These are phyloP conservation scores for Octopus bimaculoides DNA, from an alignment of 1,140 invertebrate genomes.

Conservation along the genomic window DNA sequence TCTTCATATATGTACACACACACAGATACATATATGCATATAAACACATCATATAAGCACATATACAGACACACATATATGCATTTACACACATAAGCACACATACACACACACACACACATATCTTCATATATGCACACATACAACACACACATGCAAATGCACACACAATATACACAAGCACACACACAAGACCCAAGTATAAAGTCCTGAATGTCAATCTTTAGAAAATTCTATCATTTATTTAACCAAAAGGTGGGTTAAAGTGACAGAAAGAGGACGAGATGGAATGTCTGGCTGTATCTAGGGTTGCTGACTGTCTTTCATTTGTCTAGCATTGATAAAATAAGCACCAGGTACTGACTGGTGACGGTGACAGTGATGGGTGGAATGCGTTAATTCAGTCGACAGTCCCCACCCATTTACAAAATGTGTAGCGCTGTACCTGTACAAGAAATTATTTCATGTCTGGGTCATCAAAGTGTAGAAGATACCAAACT, in stretches of 20 bases:
- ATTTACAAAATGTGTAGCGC: no score
- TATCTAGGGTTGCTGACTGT: no score
- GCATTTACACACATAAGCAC: constrained; percentile 22
- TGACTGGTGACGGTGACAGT: no score
- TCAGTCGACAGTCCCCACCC: no score
- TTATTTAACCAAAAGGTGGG: background rate
- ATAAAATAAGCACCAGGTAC: no score
- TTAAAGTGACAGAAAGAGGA: background rate
- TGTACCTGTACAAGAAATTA: no score
- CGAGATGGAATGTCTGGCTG: no score
- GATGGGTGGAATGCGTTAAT: no score
- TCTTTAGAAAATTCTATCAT: background rate
- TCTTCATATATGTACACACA: constrained; percentile 16
- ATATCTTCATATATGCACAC: constrained; percentile 1
- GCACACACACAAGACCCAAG: background rate
- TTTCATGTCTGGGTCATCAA: no score
- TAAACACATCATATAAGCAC: constrained; percentile 19
- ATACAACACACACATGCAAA: constrained; percentile 13
- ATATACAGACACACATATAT: constrained; percentile 13
- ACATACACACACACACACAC: background rate
- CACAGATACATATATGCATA: constrained; percentile 20
- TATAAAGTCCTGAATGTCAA: background rate
- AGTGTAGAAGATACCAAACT: no score
- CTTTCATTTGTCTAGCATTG: no score
- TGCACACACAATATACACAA: constrained; percentile 15